Conservation (phyloP, 2,797 vertebrate species). For the Luscinia luscinia region DNA sequence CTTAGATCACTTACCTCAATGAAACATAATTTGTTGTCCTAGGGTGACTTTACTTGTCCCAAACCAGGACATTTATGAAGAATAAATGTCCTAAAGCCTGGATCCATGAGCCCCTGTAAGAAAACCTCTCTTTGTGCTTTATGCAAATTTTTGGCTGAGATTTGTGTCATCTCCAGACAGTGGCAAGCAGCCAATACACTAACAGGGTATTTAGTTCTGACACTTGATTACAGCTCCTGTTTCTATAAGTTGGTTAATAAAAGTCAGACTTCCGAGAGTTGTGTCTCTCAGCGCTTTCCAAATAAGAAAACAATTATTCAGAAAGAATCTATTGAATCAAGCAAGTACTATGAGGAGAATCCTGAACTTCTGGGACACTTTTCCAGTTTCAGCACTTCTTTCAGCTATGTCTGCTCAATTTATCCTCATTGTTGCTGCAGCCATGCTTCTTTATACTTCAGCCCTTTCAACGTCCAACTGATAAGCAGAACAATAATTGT, state of each 20-base stretch:
- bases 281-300: neutral
- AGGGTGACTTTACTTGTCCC: neutral
- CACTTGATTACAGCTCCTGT: neutral
- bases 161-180: neutral
- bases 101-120: neutral
- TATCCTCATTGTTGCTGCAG: neutral
- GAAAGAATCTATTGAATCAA: neutral
- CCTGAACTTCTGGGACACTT: neutral
- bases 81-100: neutral
- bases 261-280: neutral
- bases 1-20: neutral
- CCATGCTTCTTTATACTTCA: neutral
- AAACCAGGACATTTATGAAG: neutral
- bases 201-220: neutral
- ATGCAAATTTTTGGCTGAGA: neutral
- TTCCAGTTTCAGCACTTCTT: neutral
- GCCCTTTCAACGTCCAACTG: neutral
- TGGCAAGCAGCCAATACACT: neutral
- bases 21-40: neutral
- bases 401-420: neutral
- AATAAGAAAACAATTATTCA: neutral
- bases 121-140: neutral
- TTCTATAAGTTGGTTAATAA: neutral
- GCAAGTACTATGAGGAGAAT: neutral
- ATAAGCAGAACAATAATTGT: neutral